Percentiles rank a stretch among this genome's conserved stretches.
phyloP scores from a whole-genome alignment of 35 echinoderm and acorn worm species.

The Lytechinus variegatus region DNA sequence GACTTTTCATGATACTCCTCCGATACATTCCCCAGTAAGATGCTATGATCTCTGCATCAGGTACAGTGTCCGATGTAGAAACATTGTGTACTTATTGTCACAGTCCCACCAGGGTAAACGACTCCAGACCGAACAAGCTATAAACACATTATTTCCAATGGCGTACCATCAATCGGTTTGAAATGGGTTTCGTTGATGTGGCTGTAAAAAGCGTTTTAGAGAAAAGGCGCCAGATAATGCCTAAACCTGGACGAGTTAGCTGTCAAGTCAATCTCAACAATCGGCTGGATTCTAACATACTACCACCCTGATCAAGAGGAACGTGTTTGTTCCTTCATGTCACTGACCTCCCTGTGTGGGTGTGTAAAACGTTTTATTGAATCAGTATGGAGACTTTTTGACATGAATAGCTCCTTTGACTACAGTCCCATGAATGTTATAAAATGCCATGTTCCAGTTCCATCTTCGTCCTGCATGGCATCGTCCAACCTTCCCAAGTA shows the following conservation, averaged over 20 bases:
- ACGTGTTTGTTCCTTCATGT: conserved; percentile 11
- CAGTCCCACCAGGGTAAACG: no score
- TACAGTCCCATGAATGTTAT: not conserved
- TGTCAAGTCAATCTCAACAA: not conserved
- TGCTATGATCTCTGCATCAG: not conserved
- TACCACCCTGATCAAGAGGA: not conserved
- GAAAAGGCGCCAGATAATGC: conserved; percentile 8
- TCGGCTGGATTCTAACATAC: not conserved
- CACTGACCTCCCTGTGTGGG: not conserved
- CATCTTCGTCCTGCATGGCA: not conserved
- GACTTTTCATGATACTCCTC: not conserved
- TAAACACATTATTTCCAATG: no score
- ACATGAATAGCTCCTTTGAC: not conserved
- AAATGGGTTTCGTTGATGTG: no score
- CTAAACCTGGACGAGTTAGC: not conserved
- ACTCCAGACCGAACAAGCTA: no score
- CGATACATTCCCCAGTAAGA: not conserved
- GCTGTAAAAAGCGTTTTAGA: not conserved
- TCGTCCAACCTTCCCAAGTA: not conserved
- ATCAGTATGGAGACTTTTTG: not conserved
- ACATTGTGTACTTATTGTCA: not conserved
- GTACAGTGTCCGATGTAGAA: not conserved
- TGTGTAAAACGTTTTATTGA: conserved; percentile 5
- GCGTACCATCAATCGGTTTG: no score
- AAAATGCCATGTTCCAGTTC: conserved; percentile 11